A percentile compares a stretch with the other conserved stretches of the same genome.
Evolutionary conservation across 1,140 invertebrate genomes (phyloP).

Genomic region (Wasmannia auropunctata): DNA sequence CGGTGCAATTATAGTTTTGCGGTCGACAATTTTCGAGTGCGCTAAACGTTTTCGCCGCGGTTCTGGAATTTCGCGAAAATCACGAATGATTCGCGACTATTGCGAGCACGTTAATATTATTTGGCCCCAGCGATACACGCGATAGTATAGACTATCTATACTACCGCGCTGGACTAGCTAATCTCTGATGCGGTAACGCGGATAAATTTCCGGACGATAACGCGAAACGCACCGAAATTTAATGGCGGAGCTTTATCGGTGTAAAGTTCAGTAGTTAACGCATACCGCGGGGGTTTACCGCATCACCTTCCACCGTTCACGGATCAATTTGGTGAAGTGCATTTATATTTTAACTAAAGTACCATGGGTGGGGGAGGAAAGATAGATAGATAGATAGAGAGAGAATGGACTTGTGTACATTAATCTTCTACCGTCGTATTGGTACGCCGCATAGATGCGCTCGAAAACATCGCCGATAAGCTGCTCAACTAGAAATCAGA

Average conservation of each 20-base stretch:
- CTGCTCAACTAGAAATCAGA: slow-evolving; percentile 69
- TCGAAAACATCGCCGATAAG: slow-evolving; percentile 67
- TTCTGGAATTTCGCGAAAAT: slow-evolving; percentile 14
- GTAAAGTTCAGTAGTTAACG: slow-evolving; percentile 52
- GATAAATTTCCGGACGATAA: slow-evolving; percentile 56
- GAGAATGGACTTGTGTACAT: neutral
- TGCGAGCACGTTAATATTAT: slow-evolving; percentile 52
- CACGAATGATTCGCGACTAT: slow-evolving; percentile 34
- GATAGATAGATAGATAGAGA: too few species aligned
- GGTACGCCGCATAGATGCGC: slow-evolving; percentile 49
- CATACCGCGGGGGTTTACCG: slow-evolving; percentile 1
- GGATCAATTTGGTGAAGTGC: slow-evolving; percentile 36
- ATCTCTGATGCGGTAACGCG: slow-evolving; percentile 55
- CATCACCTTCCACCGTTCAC: slow-evolving; percentile 33
- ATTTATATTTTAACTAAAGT: slow-evolving; percentile 53
- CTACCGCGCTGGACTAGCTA: slow-evolving; percentile 7
- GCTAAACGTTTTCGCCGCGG: neutral
- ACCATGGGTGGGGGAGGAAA: neutral
- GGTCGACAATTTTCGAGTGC: neutral
- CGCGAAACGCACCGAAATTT: slow-evolving; percentile 45
- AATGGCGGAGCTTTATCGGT: slow-evolving; percentile 50
- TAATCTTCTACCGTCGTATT: slow-evolving; percentile 49
- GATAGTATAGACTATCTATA: neutral
- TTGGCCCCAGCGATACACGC: slow-evolving; percentile 19
- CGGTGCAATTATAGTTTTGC: neutral